Percentiles rank a stretch among this genome's conserved stretches.
phyloP scores from a whole-genome alignment of 2,888 invertebrate genomes.

The Allygus modestus region DNA sequence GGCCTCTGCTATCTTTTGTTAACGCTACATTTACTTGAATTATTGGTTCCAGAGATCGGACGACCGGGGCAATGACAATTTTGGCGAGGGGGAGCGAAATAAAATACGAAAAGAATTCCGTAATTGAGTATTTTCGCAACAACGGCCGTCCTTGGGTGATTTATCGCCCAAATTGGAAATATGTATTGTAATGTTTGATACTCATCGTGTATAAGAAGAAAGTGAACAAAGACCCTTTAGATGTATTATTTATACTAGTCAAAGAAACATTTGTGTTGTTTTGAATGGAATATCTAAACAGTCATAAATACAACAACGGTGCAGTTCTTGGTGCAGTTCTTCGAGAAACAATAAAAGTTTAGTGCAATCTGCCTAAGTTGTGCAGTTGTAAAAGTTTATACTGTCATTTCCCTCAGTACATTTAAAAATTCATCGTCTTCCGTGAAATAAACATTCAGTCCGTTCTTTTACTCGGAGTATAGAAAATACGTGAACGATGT shows the following conservation, averaged over 20 bases:
- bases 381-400: slow-evolving; percentile 40
- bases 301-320: slow-evolving; percentile 23
- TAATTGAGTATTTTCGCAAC: slow-evolving; percentile 50
- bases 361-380: slow-evolving; percentile 42
- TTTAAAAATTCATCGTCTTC: slow-evolving; percentile 27
- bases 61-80: slow-evolving; percentile 41
- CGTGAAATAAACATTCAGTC: background rate
- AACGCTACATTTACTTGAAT: slow-evolving; percentile 58
- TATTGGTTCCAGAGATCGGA: slow-evolving; percentile 48
- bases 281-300: too few species aligned
- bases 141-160: background rate
- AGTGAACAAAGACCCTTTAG: too few species aligned
- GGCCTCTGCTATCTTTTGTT: slow-evolving; percentile 52
- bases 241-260: too few species aligned
- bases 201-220: too few species aligned
- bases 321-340: slow-evolving; percentile 20
- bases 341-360: slow-evolving; percentile 39
- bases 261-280: too few species aligned
- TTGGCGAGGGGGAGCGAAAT: slow-evolving; percentile 35
- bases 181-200: background rate
- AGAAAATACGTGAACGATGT: too few species aligned
- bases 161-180: background rate
- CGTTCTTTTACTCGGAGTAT: background rate
- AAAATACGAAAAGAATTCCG: slow-evolving; percentile 43
- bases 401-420: slow-evolving; percentile 25